These are phyloP conservation scores for Crepidodera aurea DNA, from an alignment of 2,888 invertebrate genomes.

Conservation along the genomic window DNA sequence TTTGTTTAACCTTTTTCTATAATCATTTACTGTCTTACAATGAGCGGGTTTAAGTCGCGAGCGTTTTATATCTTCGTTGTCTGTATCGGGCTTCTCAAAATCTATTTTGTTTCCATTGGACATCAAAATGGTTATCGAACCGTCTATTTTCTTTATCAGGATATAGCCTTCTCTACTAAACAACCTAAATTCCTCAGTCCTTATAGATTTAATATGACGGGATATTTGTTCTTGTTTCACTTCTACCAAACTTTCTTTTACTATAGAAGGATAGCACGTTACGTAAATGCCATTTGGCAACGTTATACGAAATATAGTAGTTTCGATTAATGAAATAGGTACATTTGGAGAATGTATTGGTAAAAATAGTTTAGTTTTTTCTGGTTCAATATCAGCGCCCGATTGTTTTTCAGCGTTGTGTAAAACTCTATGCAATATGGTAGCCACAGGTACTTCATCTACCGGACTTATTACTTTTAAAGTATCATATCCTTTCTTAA, in stretches of 20 bases:
- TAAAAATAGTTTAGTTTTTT: constrained; percentile 27
- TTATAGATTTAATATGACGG: constrained; percentile 26
- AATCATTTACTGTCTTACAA: constrained; percentile 41
- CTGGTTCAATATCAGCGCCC: neutral
- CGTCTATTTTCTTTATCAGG: constrained; percentile 47
- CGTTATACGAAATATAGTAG: constrained; percentile 43
- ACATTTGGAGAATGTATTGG: neutral
- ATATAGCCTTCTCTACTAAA: constrained; percentile 48
- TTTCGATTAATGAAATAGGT: neutral
- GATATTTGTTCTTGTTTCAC: constrained; percentile 47
- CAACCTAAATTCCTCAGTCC: constrained; percentile 48
- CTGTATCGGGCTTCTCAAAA: constrained; percentile 42
- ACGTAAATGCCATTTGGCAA: constrained; percentile 49
- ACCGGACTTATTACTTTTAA: constrained; percentile 28
- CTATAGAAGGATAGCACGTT: constrained; percentile 39
- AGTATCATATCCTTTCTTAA: constrained; percentile 37
- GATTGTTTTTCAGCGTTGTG: constrained; percentile 13
- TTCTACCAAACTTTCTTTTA: constrained; percentile 35
- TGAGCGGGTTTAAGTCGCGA: constrained; percentile 35
- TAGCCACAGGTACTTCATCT: constrained; percentile 37
- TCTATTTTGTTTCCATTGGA: constrained; percentile 48
- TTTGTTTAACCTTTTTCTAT: constrained; percentile 41
- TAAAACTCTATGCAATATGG: constrained; percentile 30
- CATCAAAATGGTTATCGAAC: constrained; percentile 45
- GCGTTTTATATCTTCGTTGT: constrained; percentile 26